These are phyloP conservation scores for Lethenteron reissneri DNA, from an alignment of 2,113 vertebrate genomes.

Conservation along the genomic window DNA sequence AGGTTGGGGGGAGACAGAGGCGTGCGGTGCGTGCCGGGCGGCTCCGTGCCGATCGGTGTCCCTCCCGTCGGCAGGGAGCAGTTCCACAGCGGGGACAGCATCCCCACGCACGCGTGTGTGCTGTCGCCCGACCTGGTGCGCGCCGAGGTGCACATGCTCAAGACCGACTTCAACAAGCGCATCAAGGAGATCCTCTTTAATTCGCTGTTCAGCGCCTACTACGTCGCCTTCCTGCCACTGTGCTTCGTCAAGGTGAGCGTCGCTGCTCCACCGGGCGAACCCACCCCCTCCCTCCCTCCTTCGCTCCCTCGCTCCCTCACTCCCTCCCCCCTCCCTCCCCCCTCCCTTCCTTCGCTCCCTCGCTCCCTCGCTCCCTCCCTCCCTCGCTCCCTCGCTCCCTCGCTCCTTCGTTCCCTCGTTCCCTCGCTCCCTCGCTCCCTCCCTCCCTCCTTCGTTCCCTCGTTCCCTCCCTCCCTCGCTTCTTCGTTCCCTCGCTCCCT, in stretches of 20 bases:
- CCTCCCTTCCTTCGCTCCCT: background rate
- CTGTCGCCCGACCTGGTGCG: conserved; percentile 81
- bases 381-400: too few relatives aligned
- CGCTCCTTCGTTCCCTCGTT: too few relatives aligned
- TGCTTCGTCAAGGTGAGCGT: conserved; percentile 81
- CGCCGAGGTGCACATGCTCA: conserved; percentile 80
- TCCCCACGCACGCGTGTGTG: conserved; percentile 74
- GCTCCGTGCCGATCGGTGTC: conserved; percentile 10
- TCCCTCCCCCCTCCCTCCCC: background rate
- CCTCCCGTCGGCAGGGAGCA: conserved; percentile 61
- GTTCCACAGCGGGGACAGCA: conserved; percentile 46
- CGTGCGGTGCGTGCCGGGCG: too few relatives aligned
- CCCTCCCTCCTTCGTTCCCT: too few relatives aligned
- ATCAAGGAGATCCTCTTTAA: conserved; percentile 99
- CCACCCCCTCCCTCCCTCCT: background rate
- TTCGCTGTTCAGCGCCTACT: conserved; percentile 95
- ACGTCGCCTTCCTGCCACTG: conserved; percentile 79
- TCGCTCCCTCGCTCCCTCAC: too few relatives aligned
- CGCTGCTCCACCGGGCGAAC: background rate
- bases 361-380: too few relatives aligned
- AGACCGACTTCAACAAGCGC: conserved; percentile 85
- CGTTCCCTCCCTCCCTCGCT: background rate
- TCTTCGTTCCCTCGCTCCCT: too few relatives aligned
- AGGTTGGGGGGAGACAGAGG: too few relatives aligned
- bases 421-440: background rate